A percentile compares a stretch with the other conserved stretches of the same genome.
phyloP scores from a whole-genome alignment of 2,888 invertebrate species.

The Netelia fuscicornis region DNA sequence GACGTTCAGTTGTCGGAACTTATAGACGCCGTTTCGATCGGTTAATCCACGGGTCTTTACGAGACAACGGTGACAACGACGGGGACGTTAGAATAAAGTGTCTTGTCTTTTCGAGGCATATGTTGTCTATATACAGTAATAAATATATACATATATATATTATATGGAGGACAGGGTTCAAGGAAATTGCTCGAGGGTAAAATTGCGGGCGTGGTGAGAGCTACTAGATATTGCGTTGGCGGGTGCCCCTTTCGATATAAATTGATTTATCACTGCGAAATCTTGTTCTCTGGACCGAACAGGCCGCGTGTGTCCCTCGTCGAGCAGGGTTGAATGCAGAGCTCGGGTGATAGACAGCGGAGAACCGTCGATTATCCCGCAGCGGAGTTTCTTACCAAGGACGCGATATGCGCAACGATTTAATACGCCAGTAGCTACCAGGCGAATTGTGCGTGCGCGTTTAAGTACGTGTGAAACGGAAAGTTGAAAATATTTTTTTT shows the following conservation, averaged over 20 bases:
- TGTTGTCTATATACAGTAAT: background rate
- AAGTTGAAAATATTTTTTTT: conserved; percentile 39
- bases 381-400: conserved; percentile 52
- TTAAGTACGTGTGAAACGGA: conserved; percentile 12
- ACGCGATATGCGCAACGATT: conserved; percentile 45
- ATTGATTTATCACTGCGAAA: conserved; percentile 66
- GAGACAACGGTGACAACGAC: background rate
- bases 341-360: conserved; percentile 52
- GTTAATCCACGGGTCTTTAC: conserved; percentile 6
- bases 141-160: background rate
- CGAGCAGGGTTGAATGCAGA: conserved; percentile 29
- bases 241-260: conserved; percentile 61
- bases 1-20: conserved; percentile 51
- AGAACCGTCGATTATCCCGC: conserved; percentile 52
- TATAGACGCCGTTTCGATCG: conserved; percentile 37
- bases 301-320: background rate
- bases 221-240: conserved; percentile 54
- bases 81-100: conserved; percentile 17
- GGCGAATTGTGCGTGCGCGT: background rate
- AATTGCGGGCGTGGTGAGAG: conserved; percentile 68
- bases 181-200: conserved; percentile 67
- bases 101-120: conserved; percentile 24
- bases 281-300: conserved; percentile 40
- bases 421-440: background rate
- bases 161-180: conserved; percentile 57